Evolutionary conservation across 2,888 invertebrate species (phyloP).

Genomic region (Sphinx pinastri): DNA sequence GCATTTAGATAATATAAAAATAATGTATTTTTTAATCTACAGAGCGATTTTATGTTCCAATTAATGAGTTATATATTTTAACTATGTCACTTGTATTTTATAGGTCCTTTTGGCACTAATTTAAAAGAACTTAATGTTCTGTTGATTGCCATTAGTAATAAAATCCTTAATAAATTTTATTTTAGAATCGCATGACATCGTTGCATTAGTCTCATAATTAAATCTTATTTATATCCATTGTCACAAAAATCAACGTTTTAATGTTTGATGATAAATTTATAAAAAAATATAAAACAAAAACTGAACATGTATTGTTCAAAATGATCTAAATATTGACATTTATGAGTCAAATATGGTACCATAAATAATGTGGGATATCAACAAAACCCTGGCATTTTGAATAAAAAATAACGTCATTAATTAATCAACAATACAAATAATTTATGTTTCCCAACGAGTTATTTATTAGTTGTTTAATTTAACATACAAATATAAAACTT

Average conservation of each 20-base stretch:
- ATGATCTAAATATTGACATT: slow-evolving; percentile 16
- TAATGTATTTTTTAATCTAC: background rate
- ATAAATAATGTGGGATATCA: slow-evolving; percentile 30
- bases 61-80: slow-evolving; percentile 16
- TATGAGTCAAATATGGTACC: slow-evolving; percentile 20
- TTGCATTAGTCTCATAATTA: slow-evolving; percentile 1
- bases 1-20: background rate
- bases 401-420: slow-evolving; percentile 30
- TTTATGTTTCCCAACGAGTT: slow-evolving; percentile 27
- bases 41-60: background rate
- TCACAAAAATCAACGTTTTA: background rate
- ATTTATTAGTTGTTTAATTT: slow-evolving; percentile 7
- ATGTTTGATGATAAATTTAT: background rate
- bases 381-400: slow-evolving; percentile 35
- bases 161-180: background rate
- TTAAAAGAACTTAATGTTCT: slow-evolving; percentile 1
- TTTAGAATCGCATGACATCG: background rate
- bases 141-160: background rate
- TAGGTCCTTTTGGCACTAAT: background rate
- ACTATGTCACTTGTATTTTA: background rate
- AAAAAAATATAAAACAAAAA: background rate
- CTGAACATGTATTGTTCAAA: slow-evolving; percentile 14
- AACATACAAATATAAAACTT: slow-evolving; percentile 26
- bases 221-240: background rate
- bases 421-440: slow-evolving; percentile 30